Percentiles rank a stretch among this genome's conserved stretches.
Conservation (phyloP, 2,888 invertebrate genomes). For the Octonoba sinensis region DNA sequence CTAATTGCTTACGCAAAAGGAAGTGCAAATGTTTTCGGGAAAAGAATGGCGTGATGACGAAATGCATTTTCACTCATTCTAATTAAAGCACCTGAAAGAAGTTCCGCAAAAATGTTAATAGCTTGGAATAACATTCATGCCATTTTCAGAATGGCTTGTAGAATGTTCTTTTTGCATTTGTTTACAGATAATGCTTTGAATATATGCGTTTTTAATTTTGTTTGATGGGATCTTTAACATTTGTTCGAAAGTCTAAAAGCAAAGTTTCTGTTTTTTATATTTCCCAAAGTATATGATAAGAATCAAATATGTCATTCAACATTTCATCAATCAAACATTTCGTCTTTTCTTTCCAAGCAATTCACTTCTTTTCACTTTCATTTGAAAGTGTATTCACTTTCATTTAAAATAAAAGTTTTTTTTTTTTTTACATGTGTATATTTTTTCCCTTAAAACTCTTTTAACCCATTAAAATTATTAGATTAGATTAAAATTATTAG, state of each 20-base stretch:
- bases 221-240: background rate
- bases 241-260: background rate
- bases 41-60: conserved; percentile 32
- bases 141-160: background rate
- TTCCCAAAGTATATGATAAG: background rate
- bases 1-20: background rate
- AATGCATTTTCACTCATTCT: conserved; percentile 20
- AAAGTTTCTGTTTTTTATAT: background rate
- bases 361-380: no score
- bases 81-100: conserved; percentile 31
- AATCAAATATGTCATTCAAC: background rate
- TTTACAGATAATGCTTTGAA: no score
- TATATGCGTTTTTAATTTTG: background rate
- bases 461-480: no score
- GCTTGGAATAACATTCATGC: conserved; percentile 4
- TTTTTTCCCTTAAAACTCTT: no score
- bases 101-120: conserved; percentile 26
- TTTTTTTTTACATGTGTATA: no score
- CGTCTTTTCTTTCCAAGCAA: no score
- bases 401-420: no score
- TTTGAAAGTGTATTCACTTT: no score
- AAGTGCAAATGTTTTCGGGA: background rate
- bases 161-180: background rate
- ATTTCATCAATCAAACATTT: no score
- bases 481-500: no score